Conservation (phyloP, 2,888 invertebrate genomes). For the Pachydiplax longipennis region DNA sequence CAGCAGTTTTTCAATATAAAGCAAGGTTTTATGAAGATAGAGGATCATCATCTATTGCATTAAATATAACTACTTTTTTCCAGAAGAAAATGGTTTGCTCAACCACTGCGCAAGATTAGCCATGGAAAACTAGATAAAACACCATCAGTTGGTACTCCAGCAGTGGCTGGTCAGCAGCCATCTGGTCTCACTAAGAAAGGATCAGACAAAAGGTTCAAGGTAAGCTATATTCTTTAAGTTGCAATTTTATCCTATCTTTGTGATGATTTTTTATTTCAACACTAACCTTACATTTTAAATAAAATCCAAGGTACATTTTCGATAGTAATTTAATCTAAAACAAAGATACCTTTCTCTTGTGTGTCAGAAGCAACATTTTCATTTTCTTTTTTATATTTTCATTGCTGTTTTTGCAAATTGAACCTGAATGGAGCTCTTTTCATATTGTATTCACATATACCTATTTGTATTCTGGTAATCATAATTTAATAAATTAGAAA, state of each 20-base stretch:
- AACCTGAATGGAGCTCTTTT: too few species aligned
- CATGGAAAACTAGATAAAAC: constrained; percentile 73
- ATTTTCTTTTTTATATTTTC: too few species aligned
- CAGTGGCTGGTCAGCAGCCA: constrained; percentile 8
- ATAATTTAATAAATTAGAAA: too few species aligned
- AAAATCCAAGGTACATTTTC: too few species aligned
- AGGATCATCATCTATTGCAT: constrained; percentile 29
- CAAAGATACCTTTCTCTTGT: too few species aligned
- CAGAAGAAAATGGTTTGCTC: constrained; percentile 88
- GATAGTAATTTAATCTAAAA: too few species aligned
- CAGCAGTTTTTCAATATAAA: not conserved
- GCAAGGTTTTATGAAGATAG: not conserved
- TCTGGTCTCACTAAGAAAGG: constrained; percentile 73
- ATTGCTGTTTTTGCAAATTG: too few species aligned
- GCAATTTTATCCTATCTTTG: not conserved
- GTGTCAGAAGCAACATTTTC: too few species aligned
- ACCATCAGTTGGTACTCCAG: constrained; percentile 57
- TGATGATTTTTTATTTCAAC: too few species aligned
- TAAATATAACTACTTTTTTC: constrained; percentile 49
- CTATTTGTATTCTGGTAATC: too few species aligned
- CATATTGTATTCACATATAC: too few species aligned
- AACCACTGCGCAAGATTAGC: constrained; percentile 84
- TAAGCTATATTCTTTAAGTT: constrained; percentile 58
- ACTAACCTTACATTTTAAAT: too few species aligned
- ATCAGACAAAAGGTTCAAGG: constrained; percentile 85